Conservation (phyloP, 2,797 vertebrate genomes). For the Sebastes vulpes region DNA sequence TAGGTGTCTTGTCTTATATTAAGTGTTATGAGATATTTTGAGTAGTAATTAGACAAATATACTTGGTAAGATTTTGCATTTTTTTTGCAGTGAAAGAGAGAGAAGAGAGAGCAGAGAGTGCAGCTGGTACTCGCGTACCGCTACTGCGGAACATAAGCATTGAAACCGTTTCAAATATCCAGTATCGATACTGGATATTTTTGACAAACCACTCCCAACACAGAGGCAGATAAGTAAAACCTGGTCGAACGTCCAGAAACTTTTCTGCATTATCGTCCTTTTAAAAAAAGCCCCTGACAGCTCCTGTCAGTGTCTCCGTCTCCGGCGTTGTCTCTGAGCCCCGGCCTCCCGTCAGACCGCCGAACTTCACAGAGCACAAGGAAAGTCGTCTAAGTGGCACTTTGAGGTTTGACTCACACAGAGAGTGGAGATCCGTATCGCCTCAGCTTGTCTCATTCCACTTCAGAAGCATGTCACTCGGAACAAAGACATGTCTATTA, state of each 20-base stretch:
- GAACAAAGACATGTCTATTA: slow-evolving; percentile 84
- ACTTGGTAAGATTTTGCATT: no score
- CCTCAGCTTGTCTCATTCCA: slow-evolving; percentile 72
- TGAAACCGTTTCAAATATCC: no score
- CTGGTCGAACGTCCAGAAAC: slow-evolving; percentile 9
- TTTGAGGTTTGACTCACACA: slow-evolving; percentile 81
- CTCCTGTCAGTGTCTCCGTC: slow-evolving; percentile 69
- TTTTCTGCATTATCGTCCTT: slow-evolving; percentile 35
- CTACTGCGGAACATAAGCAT: no score
- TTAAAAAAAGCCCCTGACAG: slow-evolving; percentile 59
- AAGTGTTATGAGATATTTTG: no score
- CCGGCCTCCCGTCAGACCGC: slow-evolving; percentile 10
- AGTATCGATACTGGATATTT: no score
- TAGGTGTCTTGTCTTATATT: no score
- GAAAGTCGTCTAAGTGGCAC: slow-evolving; percentile 74
- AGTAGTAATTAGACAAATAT: no score
- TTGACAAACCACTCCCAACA: neutral
- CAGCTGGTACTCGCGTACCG: no score
- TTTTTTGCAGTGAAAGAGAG: no score
- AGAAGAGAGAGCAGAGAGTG: no score
- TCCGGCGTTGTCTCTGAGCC: neutral
- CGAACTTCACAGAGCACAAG: slow-evolving; percentile 69
- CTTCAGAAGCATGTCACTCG: slow-evolving; percentile 73
- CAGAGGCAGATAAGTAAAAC: slow-evolving; percentile 43
- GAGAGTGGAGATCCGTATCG: slow-evolving; percentile 78